A percentile compares a stretch with the other conserved stretches of the same genome.
Evolutionary conservation across 2,888 invertebrate genomes (phyloP).

Genomic region (Marronus borbonicus): DNA sequence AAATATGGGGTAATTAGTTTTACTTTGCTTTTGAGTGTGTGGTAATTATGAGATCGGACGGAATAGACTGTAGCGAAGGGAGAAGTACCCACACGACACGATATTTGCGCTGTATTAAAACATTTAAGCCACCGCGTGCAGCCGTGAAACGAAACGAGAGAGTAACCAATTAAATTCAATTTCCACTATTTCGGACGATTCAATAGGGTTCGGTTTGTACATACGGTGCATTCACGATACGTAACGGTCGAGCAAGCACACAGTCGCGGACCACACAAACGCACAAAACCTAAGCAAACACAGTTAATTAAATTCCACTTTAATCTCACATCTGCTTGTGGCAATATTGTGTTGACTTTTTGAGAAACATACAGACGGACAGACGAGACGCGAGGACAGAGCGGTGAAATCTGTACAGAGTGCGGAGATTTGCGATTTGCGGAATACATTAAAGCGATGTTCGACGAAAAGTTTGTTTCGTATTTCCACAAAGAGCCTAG

Average conservation of each 20-base stretch:
- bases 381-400: not conserved
- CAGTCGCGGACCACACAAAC: constrained; percentile 61
- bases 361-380: constrained; percentile 29
- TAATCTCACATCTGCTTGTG: constrained; percentile 59
- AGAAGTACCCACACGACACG: not conserved
- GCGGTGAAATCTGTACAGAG: not conserved
- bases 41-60: constrained; percentile 2
- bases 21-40: too few relatives aligned
- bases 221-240: constrained; percentile 57
- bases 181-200: constrained; percentile 55
- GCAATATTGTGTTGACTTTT: constrained; percentile 55
- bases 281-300: constrained; percentile 61
- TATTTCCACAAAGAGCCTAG: not conserved
- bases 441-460: constrained; percentile 2
- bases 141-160: constrained; percentile 16
- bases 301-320: constrained; percentile 61
- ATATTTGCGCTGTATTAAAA: constrained; percentile 23
- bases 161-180: constrained; percentile 59
- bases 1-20: too few relatives aligned
- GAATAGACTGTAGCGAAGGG: not conserved
- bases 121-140: constrained; percentile 18
- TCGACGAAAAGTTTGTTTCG: not conserved
- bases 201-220: constrained; percentile 60
- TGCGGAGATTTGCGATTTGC: not conserved
- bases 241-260: constrained; percentile 61